Percentiles rank a stretch among this genome's conserved stretches.
Evolutionary conservation across 2,113 vertebrate species (phyloP).

Genomic region (Vidua macroura): DNA sequence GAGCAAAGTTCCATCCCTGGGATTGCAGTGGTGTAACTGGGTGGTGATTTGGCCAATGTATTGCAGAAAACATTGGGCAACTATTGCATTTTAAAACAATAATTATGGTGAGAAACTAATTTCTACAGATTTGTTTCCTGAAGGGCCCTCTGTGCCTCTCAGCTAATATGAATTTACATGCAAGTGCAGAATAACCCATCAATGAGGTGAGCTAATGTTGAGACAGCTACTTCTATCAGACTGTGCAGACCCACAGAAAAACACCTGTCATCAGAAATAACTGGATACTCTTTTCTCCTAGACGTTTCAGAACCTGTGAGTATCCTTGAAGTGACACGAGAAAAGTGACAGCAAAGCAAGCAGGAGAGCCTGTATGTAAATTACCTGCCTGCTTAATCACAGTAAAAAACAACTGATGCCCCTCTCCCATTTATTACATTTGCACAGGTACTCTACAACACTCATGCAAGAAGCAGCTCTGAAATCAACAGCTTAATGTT

Average conservation of each 20-base stretch:
- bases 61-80: background rate
- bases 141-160: background rate
- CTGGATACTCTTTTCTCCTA: background rate
- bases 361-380: background rate
- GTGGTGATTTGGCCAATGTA: background rate
- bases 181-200: background rate
- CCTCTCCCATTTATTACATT: background rate
- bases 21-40: background rate
- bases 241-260: background rate
- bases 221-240: background rate
- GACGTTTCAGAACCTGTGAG: background rate
- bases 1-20: background rate
- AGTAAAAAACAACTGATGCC: background rate
- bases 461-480: background rate
- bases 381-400: background rate
- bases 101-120: background rate
- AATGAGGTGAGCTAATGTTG: background rate
- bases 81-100: background rate
- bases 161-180: background rate
- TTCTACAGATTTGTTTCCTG: background rate
- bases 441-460: background rate
- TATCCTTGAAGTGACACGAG: background rate
- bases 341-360: background rate
- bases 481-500: background rate
- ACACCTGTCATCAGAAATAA: background rate